Base-by-base conservation (phyloP, 2,113 vertebrate species). In the Delphinus delphis region DNA sequence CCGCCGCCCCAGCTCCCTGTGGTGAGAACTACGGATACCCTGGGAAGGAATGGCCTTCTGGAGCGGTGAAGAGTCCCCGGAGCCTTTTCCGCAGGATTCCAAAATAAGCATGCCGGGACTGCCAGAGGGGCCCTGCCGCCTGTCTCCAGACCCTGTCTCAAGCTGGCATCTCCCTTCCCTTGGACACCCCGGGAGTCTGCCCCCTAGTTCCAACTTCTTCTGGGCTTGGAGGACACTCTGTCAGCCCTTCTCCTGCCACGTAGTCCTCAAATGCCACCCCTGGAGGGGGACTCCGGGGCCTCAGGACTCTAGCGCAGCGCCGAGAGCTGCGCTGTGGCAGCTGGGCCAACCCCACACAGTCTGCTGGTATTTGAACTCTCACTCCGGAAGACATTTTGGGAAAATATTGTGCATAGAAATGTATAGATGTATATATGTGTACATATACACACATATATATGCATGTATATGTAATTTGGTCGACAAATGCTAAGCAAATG, bases 281-380 rank as follows among this genome's bases (percentile, higher is more conserved):
- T 11, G 67, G 33, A n/a, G 12, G 1, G 1, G 33, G n/a, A 8
- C 44, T 60, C 36, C 5, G 11, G 2, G 65, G 20, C 95, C 41
- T 67, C 28, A 0, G 28, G 36, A 38, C 10, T 53, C 38, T 25
- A 11, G 25, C 8, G n/a, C 9, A 6, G 2, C 9, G 13, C 31
- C 3, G 15, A 14, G 31, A 26, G 82, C 12, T 3, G 10, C 1
- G 11, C 17, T 20, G 60, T n/a, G 4, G 0, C 0, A 31, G n/a
- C 28, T 6, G 33, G 25, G n/a, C 21, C 20, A 33, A 36, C 20
- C 23, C 0, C 0, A 3, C 15, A 15, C 23, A 10, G 41, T 26
- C 13, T 0, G 26, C 68, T 1, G 3, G 44, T 1, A 5, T 67
- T 71, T 26, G 74, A 47, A 55, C 65, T 77, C 33, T 79, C 41